Base-by-base conservation (phyloP, 92 coral and sea anemone species). In the Pocillopora meandrina region DNA sequence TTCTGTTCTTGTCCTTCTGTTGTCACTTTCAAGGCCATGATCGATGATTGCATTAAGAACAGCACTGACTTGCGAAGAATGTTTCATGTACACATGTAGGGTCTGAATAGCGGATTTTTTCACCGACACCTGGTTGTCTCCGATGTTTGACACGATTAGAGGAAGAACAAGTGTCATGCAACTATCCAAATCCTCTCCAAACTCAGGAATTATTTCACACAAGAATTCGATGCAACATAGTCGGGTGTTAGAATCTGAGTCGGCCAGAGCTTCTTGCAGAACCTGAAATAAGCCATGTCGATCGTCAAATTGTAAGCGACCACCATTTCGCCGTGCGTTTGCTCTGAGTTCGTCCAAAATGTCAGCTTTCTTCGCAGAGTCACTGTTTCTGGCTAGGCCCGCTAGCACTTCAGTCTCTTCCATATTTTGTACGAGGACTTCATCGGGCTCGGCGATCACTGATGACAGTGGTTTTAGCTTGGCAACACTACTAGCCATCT, bases 81-180 rank as follows among this genome's bases (percentile, higher is more conserved):
- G 83, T 68, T 92, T 92, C 99, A 97, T 94, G 98, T 97, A 97
- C 65, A 94, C 97, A 82, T 97, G 99, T 62, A 97, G 87, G 14
- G 99, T 97, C 87, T 97, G 99, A 71, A 97, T 95, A 66, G 99
- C 93, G 31, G 98, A 95, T 86, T 95, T 97, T 83, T 95, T 97
- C 68, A 92, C 91, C 72, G 95, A 95, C 65, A 95, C 98, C 64
- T 93, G 94, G 88, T 90, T 94, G 84, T 95, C 94, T 52, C 98
- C 99, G 71, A 97, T 88, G 78, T 92, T 95, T 36, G 98, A 92
- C 63, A 97, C 98, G 67, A 97, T 81, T 84, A 94, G 99, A 56
- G 99, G 98, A 72, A 97, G 87, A 62, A 97, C 87, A 62, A 92
- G 84, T 57, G 97, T 81, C 99, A 97, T 97, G 72, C 99, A 97